Percentiles rank a stretch among this genome's conserved stretches.
Conservation (phyloP, 1,140 invertebrate genomes). For the Armadillidium nasatum region DNA sequence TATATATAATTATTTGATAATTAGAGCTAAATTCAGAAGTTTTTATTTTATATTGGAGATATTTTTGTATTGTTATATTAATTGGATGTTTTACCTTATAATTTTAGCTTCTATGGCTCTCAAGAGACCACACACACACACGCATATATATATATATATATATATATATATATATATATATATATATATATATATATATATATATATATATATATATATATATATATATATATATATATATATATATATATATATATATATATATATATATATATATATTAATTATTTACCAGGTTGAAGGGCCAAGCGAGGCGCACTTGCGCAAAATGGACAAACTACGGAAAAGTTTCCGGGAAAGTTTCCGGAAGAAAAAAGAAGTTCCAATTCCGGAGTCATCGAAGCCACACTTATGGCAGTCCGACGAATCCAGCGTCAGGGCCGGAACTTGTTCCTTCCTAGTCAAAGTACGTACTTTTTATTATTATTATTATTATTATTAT, state of each 20-base stretch:
- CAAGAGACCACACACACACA: too few species aligned
- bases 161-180: too few species aligned
- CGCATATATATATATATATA: too few species aligned
- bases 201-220: slow-evolving; percentile 15
- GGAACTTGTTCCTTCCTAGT: slow-evolving; percentile 96
- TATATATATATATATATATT: background rate
- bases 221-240: slow-evolving; percentile 15
- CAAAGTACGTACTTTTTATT: slow-evolving; percentile 59
- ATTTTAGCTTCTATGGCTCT: too few species aligned
- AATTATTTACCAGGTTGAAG: slow-evolving; percentile 34
- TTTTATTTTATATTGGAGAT: too few species aligned
- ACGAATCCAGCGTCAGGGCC: slow-evolving; percentile 87
- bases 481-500: background rate
- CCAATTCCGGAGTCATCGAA: slow-evolving; percentile 80
- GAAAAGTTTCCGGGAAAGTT: slow-evolving; percentile 86
- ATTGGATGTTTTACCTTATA: too few species aligned
- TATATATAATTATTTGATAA: too few species aligned
- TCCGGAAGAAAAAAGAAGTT: slow-evolving; percentile 63
- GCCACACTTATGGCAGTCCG: slow-evolving; percentile 96
- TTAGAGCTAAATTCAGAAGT: too few species aligned
- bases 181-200: too few species aligned
- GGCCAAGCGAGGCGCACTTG: slow-evolving; percentile 34
- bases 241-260: background rate
- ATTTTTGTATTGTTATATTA: too few species aligned
- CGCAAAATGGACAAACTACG: slow-evolving; percentile 86